These are phyloP conservation scores for Onychostoma macrolepis DNA, from an alignment of 2,113 vertebrate genomes.

Conservation along the genomic window DNA sequence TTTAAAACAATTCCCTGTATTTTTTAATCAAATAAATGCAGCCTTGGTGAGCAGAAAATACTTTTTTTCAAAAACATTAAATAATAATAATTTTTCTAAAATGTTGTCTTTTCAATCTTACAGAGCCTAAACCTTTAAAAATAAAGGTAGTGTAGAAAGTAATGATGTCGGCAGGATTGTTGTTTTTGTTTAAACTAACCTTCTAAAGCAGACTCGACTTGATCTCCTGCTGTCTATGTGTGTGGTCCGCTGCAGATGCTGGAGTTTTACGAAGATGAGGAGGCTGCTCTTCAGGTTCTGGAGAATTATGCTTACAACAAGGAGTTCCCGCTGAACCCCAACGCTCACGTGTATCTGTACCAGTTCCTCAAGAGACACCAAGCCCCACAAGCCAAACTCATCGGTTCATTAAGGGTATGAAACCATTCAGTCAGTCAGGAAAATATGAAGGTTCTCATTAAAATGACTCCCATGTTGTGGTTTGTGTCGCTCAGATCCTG, in stretches of 20 bases:
- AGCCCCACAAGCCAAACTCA: conserved; percentile 70
- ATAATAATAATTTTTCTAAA: no score
- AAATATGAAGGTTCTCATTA: not conserved
- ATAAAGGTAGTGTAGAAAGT: no score
- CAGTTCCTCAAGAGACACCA: conserved; percentile 80
- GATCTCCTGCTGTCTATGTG: not conserved
- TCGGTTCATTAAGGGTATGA: conserved; percentile 83
- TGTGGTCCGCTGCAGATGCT: conserved; percentile 78
- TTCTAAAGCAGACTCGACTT: not conserved
- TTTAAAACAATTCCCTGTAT: no score
- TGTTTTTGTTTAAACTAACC: not conserved
- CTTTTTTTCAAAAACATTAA: no score
- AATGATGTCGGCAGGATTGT: not conserved
- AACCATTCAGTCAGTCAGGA: not conserved
- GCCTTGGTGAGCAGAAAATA: no score
- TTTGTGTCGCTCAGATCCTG: conserved; percentile 74
- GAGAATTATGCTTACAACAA: conserved; percentile 85
- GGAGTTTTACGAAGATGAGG: conserved; percentile 83
- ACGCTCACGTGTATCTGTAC: conserved; percentile 89
- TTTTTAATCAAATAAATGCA: no score
- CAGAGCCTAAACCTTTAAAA: no score
- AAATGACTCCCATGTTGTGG: not conserved
- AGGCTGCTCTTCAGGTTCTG: conserved; percentile 78
- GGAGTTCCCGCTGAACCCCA: conserved; percentile 88
- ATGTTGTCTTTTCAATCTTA: no score